Conservation (phyloP, 2,113 vertebrate species). For the Microtus pennsylvanicus region DNA sequence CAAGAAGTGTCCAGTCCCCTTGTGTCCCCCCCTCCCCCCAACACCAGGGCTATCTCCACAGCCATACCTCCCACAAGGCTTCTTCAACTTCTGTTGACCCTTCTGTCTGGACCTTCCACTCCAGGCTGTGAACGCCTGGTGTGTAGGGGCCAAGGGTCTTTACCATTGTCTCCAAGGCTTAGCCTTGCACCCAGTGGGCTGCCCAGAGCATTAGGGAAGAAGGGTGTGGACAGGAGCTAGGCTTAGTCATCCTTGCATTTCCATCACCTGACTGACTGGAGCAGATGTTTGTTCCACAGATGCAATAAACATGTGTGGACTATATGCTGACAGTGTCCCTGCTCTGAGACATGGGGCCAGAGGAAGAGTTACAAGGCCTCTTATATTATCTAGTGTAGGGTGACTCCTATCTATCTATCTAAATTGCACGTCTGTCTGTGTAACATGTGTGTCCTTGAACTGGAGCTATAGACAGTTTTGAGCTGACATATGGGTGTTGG, state of each 20-base stretch:
- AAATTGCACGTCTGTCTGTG: background rate
- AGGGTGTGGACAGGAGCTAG: background rate
- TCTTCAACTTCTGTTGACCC: conserved; percentile 51
- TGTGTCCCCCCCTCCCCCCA: background rate
- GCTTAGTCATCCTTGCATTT: background rate
- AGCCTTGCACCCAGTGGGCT: background rate
- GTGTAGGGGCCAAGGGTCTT: background rate
- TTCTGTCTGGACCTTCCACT: conserved; percentile 63
- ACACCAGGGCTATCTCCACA: background rate
- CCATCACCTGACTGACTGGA: background rate
- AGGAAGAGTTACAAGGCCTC: background rate
- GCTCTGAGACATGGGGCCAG: background rate
- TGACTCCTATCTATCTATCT: background rate
- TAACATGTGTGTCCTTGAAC: background rate
- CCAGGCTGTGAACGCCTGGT: conserved; percentile 17
- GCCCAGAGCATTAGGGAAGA: background rate
- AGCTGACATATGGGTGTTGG: background rate
- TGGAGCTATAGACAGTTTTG: background rate
- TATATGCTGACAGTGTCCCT: background rate
- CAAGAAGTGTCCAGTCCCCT: background rate
- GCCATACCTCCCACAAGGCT: background rate
- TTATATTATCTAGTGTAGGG: background rate
- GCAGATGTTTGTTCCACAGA: background rate
- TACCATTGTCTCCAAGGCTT: conserved; percentile 26
- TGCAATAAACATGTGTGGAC: background rate